phyloP scores from a whole-genome alignment of 2,113 vertebrate species.

The Gadus chalcogrammus region DNA sequence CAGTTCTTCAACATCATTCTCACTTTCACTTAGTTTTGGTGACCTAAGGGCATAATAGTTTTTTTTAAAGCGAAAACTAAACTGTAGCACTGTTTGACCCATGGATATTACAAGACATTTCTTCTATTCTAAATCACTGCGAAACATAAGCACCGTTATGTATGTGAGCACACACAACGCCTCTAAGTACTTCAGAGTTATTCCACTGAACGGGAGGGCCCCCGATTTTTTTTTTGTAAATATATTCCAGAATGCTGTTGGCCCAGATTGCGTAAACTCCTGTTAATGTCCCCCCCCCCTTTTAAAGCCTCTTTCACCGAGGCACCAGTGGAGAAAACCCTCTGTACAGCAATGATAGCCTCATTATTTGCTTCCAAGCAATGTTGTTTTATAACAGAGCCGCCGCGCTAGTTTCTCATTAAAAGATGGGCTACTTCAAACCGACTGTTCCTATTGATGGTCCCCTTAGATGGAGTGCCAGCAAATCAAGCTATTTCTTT shows the following conservation, averaged over 20 bases:
- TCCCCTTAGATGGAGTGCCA: slow-evolving; percentile 67
- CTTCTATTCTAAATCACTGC: too few species aligned
- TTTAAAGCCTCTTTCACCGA: slow-evolving; percentile 64
- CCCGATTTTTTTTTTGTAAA: not conserved
- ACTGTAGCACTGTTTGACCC: too few species aligned
- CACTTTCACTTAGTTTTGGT: too few species aligned
- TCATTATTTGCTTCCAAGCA: slow-evolving; percentile 73
- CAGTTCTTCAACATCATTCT: too few species aligned
- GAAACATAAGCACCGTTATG: too few species aligned
- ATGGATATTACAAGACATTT: too few species aligned
- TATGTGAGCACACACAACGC: too few species aligned
- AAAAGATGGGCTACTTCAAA: slow-evolving; percentile 68
- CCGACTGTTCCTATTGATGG: slow-evolving; percentile 58
- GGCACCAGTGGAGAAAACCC: slow-evolving; percentile 57
- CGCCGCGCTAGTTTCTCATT: slow-evolving; percentile 76
- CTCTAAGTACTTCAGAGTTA: too few species aligned
- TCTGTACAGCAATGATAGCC: slow-evolving; percentile 71
- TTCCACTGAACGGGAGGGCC: too few species aligned
- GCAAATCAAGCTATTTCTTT: slow-evolving; percentile 64
- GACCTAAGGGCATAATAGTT: too few species aligned
- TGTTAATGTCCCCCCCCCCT: slow-evolving; percentile 59
- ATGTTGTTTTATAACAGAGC: slow-evolving; percentile 74
- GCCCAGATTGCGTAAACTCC: slow-evolving; percentile 45
- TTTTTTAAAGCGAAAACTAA: too few species aligned
- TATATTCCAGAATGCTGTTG: slow-evolving; percentile 43